Evolutionary conservation across 2,113 vertebrate genomes (phyloP), one percentile per base, ranked within the genome.

Genomic region (Trogon surrucura): DNA sequence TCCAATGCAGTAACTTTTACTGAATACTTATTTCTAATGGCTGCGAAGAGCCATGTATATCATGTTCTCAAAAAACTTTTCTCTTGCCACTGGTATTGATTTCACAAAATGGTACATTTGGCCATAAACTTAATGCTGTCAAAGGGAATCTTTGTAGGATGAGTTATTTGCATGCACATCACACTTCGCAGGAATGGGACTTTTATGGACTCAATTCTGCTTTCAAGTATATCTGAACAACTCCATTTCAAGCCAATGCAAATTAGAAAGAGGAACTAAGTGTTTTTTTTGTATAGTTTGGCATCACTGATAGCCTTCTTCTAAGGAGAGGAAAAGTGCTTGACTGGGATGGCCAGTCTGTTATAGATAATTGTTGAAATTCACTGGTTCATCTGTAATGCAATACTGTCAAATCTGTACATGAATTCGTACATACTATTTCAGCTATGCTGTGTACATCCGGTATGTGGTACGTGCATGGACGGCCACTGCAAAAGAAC

Each of bases 161-260:
- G 57, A 54, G 19, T 54, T 88, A 71, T 90, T 84, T 83, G 70
- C 50, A 90, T 67, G 82, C 75, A 67, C 2, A 2, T 74, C 79
- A 91, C 72, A 61, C 53, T 84, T 64, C 13, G 65, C 57, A 88
- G 80, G 64, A 95, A 95, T 81, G 65, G n/a, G 11, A 64, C 61
- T 47, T 91, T 94, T 62, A 88, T 48, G 84, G 56, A 64, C 85
- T 91, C 88, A 88, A 47, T 90, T 93, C 60, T 88, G 79, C 72
- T 75, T 86, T 95, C 75, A 79, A 84, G 72, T 84, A 61, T 93
- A 90, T 86, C 80, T 81, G 90, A 95, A 94, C 86, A 86, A 67
- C 65, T 79, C 34, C 3, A 30, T 84, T 94, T 82, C 51, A 54
- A 84, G 79, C 67, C 64, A 91, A 86, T 80, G 95, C 60, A 95